These are phyloP conservation scores for Cerceris ruficornis DNA, from an alignment of 2,888 invertebrate species.

Conservation along the genomic window DNA sequence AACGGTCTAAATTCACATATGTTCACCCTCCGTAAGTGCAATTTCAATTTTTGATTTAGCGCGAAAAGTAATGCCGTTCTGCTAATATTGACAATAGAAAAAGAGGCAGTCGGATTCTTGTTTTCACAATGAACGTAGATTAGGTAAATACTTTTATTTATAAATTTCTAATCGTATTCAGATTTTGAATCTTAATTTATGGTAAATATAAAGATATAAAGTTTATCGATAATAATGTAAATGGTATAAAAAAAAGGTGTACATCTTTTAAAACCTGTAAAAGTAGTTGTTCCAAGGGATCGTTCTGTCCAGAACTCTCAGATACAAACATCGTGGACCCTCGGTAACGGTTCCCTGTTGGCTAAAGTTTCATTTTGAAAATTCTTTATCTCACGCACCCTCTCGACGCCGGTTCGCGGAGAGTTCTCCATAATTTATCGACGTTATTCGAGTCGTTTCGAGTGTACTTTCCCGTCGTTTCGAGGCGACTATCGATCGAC, in stretches of 20 bases:
- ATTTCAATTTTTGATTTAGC: no score
- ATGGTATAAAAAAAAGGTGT: no score
- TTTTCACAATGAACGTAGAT: no score
- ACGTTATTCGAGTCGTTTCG: conserved; percentile 55
- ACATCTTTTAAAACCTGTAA: no score
- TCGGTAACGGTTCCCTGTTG: conserved; percentile 1
- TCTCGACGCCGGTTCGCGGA: conserved; percentile 22
- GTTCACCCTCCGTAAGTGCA: no score
- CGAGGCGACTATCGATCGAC: conserved; percentile 53
- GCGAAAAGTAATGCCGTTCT: no score
- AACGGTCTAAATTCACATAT: no score
- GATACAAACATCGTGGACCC: neutral
- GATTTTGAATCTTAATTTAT: neutral
- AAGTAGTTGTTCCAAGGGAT: neutral
- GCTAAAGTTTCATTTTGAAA: conserved; percentile 35
- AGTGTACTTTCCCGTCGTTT: conserved; percentile 55
- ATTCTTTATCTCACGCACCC: neutral
- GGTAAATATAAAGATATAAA: neutral
- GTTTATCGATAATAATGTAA: neutral
- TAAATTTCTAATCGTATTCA: no score
- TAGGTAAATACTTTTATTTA: no score
- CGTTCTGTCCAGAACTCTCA: neutral
- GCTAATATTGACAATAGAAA: no score
- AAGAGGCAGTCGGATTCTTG: no score
- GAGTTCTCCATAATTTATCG: conserved; percentile 59